Base-by-base conservation (phyloP, 2,113 vertebrate genomes). In the Pedionomus torquatus region DNA sequence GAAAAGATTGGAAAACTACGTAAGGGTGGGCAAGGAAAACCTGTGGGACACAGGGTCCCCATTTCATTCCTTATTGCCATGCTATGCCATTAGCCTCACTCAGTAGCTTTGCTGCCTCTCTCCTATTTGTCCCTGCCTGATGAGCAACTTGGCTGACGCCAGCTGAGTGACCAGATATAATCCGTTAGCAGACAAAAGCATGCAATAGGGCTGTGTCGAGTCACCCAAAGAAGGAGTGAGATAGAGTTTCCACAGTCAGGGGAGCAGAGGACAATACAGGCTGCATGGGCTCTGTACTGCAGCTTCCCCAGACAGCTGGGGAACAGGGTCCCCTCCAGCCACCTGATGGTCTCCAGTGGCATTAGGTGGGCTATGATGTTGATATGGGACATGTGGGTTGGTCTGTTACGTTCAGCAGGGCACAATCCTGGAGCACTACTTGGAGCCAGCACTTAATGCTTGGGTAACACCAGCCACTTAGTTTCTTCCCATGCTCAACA, bases 401-500 rank as follows among this genome's bases (percentile, higher is more conserved):
- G 9, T 63, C 41, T 93, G 49, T 52, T 90, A 75, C 21, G 86
- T 92, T 26, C 76, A 88, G 46, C 54, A 86, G 51, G 17, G 39
- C 46, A 77, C 39, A 92, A 41, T 37, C 20, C 33, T 66, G 46
- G 46, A 92, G 33, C 49, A 54, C 71, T 92, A 51, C 65, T 88
- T 87, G 60, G 37, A 85, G n/a, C 21, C 70, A 68, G 55, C 39
- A 14, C 79, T 83, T 35, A 84, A 31, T 26, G 28, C 49, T 48
- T 87, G n/a, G 14, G 54, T 74, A 90, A 90, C 54, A 82, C 43
- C 71, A 88, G 46, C 57, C 37, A n/a, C 78, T 89, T 60, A 43
- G 7, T 82, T 97, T 75, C 70, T 93, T 82, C 60, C 82, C 52
- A 37, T 78, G 37, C 51, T 93, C 68, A 92, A 82, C 88, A 96